Conservation (phyloP, 2,797 vertebrate species). For the Erethizon dorsatum region DNA sequence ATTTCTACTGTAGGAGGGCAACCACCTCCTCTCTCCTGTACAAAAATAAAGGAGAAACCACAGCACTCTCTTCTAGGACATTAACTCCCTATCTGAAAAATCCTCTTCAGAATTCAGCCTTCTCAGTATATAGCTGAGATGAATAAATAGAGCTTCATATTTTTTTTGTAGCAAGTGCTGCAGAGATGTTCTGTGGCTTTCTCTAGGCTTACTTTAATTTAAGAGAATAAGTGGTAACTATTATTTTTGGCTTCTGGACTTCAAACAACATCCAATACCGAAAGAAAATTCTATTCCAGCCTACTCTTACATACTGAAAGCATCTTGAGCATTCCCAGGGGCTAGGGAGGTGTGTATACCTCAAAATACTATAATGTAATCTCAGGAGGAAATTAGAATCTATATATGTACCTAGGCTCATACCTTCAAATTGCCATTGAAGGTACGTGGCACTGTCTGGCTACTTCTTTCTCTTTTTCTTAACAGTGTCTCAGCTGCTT, state of each 20-base stretch:
- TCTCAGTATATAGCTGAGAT: not conserved
- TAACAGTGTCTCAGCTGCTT: constrained; percentile 13
- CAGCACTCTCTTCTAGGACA: not conserved
- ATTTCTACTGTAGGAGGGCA: not conserved
- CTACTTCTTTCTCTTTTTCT: not conserved
- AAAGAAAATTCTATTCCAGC: not conserved
- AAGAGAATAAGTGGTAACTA: not conserved
- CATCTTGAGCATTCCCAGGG: not conserved
- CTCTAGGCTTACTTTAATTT: not conserved
- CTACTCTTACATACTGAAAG: not conserved
- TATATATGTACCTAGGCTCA: not conserved
- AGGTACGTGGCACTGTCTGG: not conserved
- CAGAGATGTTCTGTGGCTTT: not conserved
- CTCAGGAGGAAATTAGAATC: not conserved
- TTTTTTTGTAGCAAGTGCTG: not conserved
- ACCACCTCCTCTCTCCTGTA: no score
- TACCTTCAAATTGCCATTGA: not conserved
- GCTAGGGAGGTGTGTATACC: not conserved
- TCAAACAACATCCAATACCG: not conserved
- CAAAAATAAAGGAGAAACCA: not conserved
- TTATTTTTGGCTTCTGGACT: not conserved
- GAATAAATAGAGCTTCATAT: not conserved
- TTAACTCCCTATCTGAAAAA: not conserved
- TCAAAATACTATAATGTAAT: not conserved
- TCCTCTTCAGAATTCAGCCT: not conserved